A percentile compares a stretch with the other conserved stretches of the same genome.
Conservation (phyloP, 1,140 invertebrate genomes). For the Scaptomyza montana region DNA sequence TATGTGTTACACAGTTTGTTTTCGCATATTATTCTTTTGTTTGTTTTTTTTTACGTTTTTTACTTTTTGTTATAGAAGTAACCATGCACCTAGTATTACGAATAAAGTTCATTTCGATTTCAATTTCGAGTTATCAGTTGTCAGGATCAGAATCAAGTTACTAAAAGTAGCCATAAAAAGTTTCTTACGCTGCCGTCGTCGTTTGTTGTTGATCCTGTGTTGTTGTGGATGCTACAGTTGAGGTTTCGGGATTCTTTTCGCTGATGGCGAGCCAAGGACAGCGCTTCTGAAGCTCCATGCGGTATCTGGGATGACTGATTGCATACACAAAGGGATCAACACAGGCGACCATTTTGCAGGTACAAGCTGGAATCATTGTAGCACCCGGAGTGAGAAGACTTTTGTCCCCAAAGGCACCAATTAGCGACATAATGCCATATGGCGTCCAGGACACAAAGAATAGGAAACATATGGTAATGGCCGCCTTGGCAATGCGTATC, state of each 20-base stretch:
- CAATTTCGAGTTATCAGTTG: conserved; percentile 4
- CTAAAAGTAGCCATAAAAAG: background rate
- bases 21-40: conserved; percentile 4
- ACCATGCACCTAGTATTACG: conserved; percentile 60
- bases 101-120: conserved; percentile 34
- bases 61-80: conserved; percentile 47
- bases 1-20: too few species aligned
- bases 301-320: conserved; percentile 95
- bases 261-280: conserved; percentile 88
- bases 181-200: conserved; percentile 82
- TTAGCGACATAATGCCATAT: conserved; percentile 89
- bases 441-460: conserved; percentile 94
- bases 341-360: conserved; percentile 93
- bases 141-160: background rate
- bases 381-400: conserved; percentile 90
- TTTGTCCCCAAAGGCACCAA: conserved; percentile 93
- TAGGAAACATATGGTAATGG: conserved; percentile 92
- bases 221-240: conserved; percentile 74
- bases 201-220: conserved; percentile 77
- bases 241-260: conserved; percentile 84
- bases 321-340: conserved; percentile 95
- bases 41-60: background rate
- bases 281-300: conserved; percentile 86
- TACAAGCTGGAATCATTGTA: conserved; percentile 93
- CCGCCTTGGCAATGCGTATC: conserved; percentile 93